These are phyloP conservation scores for Sciurus niger DNA, from an alignment of 2,113 vertebrate species.

Conservation along the genomic window DNA sequence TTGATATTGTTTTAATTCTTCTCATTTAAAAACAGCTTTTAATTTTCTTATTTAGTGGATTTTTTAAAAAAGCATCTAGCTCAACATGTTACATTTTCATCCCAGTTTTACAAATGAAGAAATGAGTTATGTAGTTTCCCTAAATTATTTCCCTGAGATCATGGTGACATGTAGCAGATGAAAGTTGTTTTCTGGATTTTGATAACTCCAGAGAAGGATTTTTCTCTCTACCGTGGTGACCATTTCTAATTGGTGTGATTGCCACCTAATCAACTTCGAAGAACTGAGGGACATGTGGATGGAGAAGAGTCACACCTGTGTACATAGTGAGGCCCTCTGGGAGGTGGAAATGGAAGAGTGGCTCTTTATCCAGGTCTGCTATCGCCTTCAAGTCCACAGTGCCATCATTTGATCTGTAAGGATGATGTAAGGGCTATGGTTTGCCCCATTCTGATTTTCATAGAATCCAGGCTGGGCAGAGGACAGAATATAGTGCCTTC, in stretches of 20 bases:
- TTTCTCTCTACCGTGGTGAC: not conserved
- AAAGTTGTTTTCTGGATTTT: not conserved
- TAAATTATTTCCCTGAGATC: not conserved
- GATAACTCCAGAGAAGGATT: not conserved
- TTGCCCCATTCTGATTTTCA: not conserved
- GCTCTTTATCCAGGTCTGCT: no score
- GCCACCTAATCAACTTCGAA: not conserved
- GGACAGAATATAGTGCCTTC: not conserved
- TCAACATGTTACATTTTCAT: not conserved
- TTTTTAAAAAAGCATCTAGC: not conserved
- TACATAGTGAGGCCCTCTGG: not conserved
- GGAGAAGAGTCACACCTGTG: not conserved
- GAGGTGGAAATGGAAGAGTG: not conserved
- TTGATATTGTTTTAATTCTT: conserved; percentile 6
- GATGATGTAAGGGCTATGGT: not conserved
- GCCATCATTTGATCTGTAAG: not conserved
- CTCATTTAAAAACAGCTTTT: conserved; percentile 29
- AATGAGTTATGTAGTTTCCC: not conserved
- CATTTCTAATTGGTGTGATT: not conserved
- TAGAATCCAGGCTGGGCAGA: not conserved
- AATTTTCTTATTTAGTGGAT: conserved; percentile 6
- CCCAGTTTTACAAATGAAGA: not conserved
- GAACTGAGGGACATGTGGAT: not conserved
- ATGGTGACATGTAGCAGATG: not conserved
- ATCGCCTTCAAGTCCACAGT: not conserved